Conservation (phyloP, 2,797 vertebrate species). For the Tauraco hartlaubi region DNA sequence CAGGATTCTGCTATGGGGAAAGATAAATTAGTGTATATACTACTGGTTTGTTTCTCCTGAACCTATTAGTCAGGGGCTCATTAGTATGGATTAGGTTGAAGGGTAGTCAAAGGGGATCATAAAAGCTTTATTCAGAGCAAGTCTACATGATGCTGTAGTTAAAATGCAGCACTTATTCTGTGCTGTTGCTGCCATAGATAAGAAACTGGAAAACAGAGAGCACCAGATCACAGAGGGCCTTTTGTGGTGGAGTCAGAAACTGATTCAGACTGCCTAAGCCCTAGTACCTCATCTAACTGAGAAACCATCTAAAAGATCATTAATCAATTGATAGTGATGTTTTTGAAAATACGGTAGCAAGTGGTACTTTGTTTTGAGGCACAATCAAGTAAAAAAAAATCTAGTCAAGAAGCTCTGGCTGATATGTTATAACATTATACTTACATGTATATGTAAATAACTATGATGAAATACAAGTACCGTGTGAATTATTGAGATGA, state of each 20-base stretch:
- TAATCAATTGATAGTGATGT: not conserved
- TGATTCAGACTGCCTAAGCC: not conserved
- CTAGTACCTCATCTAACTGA: not conserved
- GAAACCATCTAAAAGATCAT: not conserved
- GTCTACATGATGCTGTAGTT: not conserved
- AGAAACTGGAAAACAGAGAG: not conserved
- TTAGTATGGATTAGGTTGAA: constrained; percentile 22
- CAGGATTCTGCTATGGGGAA: not conserved
- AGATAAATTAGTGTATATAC: not conserved
- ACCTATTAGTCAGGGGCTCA: not conserved
- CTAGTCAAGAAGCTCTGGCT: not conserved
- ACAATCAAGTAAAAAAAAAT: not conserved
- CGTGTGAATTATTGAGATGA: not conserved
- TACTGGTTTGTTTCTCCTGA: constrained; percentile 2
- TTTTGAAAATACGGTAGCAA: not conserved
- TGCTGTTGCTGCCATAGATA: not conserved
- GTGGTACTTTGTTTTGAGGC: not conserved
- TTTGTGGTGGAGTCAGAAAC: not conserved
- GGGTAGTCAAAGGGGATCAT: not conserved
- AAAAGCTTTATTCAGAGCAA: constrained; percentile 15
- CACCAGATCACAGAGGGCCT: not conserved
- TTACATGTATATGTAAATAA: not conserved
- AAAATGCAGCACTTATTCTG: constrained; percentile 5
- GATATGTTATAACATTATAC: not conserved
- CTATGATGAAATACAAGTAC: not conserved